Evolutionary conservation across 2,113 vertebrate species (phyloP), one percentile per base, ranked within the genome.

Genomic region (Aphyosemion australe): DNA sequence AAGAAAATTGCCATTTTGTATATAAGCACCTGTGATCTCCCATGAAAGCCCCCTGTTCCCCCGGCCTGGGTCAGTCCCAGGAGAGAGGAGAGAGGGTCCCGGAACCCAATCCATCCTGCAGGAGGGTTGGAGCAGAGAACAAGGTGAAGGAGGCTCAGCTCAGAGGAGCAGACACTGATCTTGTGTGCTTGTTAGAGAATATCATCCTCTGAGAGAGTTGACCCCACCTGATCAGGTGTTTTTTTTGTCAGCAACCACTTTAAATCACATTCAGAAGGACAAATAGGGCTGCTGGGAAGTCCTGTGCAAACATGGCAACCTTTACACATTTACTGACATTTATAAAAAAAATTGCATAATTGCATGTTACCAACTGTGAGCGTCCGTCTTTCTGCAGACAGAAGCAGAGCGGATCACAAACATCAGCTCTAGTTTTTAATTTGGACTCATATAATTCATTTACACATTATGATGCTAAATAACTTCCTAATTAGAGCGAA

Each of bases 21-120:
- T 92, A 92, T 93, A 94, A 93, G 91, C 88, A 90, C 92, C 90
- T 91, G 88, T 92, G 92, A 94, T 93, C 92, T 89, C 78, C 86
- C 84, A 84, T 90, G 85, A 92, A 92, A 89, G 89, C 87, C 83
- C 78, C 76, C 87, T 82, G 86, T 89, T 89, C 75, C 80, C 37
- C 81, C 8, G 1, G 72, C 69, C 78, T 79, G 86, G 87, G 83
- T 73, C 83, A 66, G 85, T 87, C 88, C 85, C 89, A 84, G 80
- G 88, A 88, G 87, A 78, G 87, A 78, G 81, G 61, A 79, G 62
- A 76, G 74, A 78, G 61, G 61, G 78, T 78, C 73, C 65, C 74
- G 76, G 87, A 89, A 91, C 84, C 63, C 87, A 90, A 89, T 91
- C 86, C 72, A 82, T 82, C 65, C 68, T 61, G 65, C 73, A 72